Percentiles rank a stretch among this genome's conserved stretches.
phyloP scores from a whole-genome alignment of 2,888 invertebrate species.

The Acanthosepion esculentum region DNA sequence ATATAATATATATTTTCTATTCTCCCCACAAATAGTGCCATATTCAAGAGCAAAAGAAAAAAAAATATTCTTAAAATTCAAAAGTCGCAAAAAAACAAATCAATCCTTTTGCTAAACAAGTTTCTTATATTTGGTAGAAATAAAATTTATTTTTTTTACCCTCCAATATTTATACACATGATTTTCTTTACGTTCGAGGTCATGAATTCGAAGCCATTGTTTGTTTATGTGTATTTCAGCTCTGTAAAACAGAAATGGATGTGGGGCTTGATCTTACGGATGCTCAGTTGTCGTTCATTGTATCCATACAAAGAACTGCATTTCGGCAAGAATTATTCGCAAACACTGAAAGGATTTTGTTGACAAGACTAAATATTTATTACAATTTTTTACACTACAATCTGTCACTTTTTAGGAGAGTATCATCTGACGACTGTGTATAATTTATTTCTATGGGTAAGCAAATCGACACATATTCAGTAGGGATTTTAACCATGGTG shows the following conservation, averaged over 20 bases:
- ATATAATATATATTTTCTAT: too few species aligned
- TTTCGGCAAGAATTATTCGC: neutral
- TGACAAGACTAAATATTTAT: neutral
- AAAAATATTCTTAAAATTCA: too few species aligned
- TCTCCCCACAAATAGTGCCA: too few species aligned
- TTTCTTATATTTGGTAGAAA: too few species aligned
- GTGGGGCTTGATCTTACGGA: neutral
- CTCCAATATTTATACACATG: too few species aligned
- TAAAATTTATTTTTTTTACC: too few species aligned
- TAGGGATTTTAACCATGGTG: neutral
- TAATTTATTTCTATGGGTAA: neutral
- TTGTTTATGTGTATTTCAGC: too few species aligned
- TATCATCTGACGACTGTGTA: neutral
- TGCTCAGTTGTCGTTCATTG: neutral
- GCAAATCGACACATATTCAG: neutral
- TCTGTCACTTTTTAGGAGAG: neutral
- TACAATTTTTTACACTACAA: neutral
- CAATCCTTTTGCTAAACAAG: too few species aligned
- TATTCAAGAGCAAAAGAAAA: too few species aligned
- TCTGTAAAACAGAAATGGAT: neutral
- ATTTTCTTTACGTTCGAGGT: too few species aligned
- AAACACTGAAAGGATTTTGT: neutral
- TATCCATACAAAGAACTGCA: neutral
- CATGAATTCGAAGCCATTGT: too few species aligned
- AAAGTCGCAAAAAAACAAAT: too few species aligned